Percentiles rank a stretch among this genome's conserved stretches.
phyloP scores from a whole-genome alignment of 64 coral and sea anemone species.

The Montipora sp. region DNA sequence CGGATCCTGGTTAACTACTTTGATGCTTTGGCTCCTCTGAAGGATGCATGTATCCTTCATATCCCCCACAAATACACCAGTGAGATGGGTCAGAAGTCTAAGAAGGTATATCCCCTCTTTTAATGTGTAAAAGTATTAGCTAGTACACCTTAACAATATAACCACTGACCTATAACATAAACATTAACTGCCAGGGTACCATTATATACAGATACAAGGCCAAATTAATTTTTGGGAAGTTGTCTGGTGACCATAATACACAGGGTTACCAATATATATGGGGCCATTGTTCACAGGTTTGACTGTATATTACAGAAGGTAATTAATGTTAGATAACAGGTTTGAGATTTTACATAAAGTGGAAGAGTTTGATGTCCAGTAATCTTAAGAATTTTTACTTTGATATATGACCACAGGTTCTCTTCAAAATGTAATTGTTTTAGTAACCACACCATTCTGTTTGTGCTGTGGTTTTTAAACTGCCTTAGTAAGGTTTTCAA shows the following conservation, averaged over 20 bases:
- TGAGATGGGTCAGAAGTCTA: slow-evolving; percentile 40
- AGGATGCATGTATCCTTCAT: slow-evolving; percentile 5
- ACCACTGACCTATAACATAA: slow-evolving; percentile 1
- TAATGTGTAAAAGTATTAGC: background rate
- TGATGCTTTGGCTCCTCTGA: background rate
- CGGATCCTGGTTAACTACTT: slow-evolving; percentile 53
- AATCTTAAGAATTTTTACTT: background rate
- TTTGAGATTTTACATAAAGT: background rate
- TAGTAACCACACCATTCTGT: slow-evolving; percentile 12
- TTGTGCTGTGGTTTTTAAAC: background rate
- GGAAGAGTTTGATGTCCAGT: background rate
- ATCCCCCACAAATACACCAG: slow-evolving; percentile 55
- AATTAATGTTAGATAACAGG: background rate
- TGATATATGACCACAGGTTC: background rate
- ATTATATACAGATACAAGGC: background rate
- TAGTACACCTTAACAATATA: background rate
- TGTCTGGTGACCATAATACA: background rate
- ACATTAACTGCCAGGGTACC: background rate
- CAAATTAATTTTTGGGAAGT: background rate
- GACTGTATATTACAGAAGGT: background rate
- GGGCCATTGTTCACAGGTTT: background rate
- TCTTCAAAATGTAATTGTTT: background rate
- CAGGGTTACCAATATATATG: background rate
- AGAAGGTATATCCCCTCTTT: slow-evolving; percentile 6
- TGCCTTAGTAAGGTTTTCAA: background rate